These are phyloP conservation scores for Caenorhabditis sp. DNA, from an alignment of 2,888 invertebrate species.

Conservation along the genomic window DNA sequence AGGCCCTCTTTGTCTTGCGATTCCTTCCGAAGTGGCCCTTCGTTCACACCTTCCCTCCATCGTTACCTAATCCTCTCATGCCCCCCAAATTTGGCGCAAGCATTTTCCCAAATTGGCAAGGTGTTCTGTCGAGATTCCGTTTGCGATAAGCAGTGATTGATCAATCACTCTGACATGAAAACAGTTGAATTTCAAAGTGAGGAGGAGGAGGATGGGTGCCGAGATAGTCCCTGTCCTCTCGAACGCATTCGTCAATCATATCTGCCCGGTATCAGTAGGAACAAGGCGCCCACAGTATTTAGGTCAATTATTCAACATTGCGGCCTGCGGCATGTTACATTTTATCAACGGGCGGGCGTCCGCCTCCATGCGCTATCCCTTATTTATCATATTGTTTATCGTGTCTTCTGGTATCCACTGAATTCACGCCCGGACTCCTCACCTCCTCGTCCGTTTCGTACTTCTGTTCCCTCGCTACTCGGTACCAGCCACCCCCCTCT, in stretches of 20 bases:
- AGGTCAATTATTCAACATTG: constrained; percentile 61
- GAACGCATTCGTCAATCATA: constrained; percentile 34
- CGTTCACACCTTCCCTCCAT: neutral
- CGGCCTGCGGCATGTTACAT: constrained; percentile 23
- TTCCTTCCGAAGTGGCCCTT: neutral
- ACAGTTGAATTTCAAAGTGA: constrained; percentile 20
- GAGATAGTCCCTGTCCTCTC: constrained; percentile 16
- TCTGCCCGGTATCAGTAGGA: constrained; percentile 39
- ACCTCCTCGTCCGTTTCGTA: neutral
- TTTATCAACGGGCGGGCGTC: constrained; percentile 29
- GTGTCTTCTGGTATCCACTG: constrained; percentile 17
- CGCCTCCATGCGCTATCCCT: constrained; percentile 33
- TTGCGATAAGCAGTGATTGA: constrained; percentile 26
- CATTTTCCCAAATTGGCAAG: constrained; percentile 30
- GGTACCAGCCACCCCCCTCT: constrained; percentile 31
- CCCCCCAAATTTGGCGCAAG: too few species aligned
- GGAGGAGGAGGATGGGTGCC: constrained; percentile 1
- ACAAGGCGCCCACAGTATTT: constrained; percentile 33
- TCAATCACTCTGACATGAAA: constrained; percentile 43
- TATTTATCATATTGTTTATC: constrained; percentile 55
- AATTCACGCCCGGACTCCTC: too few species aligned
- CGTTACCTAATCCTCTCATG: constrained; percentile 37
- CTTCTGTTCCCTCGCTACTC: constrained; percentile 9
- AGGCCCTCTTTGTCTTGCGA: too few species aligned
- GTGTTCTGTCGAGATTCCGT: constrained; percentile 14